Conservation (phyloP, 2,888 invertebrate species). For the Amorpha juglandis region DNA sequence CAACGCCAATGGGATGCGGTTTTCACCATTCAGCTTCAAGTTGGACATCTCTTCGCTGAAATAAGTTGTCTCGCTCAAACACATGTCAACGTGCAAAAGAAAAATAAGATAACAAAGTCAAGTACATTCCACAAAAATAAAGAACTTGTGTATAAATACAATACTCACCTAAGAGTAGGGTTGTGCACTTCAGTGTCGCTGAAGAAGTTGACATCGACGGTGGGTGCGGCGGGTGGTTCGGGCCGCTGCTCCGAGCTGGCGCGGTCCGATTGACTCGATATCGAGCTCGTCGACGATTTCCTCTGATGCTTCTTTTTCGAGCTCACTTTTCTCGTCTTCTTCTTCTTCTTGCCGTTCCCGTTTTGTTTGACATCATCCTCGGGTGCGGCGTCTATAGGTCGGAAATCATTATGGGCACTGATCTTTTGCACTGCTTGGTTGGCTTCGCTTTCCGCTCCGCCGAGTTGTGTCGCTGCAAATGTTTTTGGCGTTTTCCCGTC, state of each 20-base stretch:
- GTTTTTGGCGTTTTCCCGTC: slow-evolving; percentile 81
- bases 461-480: slow-evolving; percentile 82
- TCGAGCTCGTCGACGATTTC: slow-evolving; percentile 86
- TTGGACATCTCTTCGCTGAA: slow-evolving; percentile 83
- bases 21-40: slow-evolving; percentile 78
- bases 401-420: slow-evolving; percentile 86
- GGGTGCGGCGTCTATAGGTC: slow-evolving; percentile 81
- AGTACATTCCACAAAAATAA: not conserved
- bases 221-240: slow-evolving; percentile 61
- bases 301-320: slow-evolving; percentile 92
- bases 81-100: slow-evolving; percentile 16
- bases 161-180: slow-evolving; percentile 81
- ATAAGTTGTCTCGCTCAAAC: slow-evolving; percentile 57
- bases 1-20: slow-evolving; percentile 80
- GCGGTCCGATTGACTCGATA: slow-evolving; percentile 81
- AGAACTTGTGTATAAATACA: not conserved
- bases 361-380: slow-evolving; percentile 81
- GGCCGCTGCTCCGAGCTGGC: slow-evolving; percentile 75
- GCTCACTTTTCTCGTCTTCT: slow-evolving; percentile 90
- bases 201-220: slow-evolving; percentile 88
- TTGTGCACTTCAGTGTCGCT: slow-evolving; percentile 96
- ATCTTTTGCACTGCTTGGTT: slow-evolving; percentile 85
- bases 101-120: slow-evolving; percentile 7
- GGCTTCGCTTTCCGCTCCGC: slow-evolving; percentile 73
- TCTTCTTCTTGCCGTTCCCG: slow-evolving; percentile 88